Evolutionary conservation across 2,888 invertebrate genomes (phyloP), one percentile per base, ranked within the genome.

Genomic region (Apeira syringaria): DNA sequence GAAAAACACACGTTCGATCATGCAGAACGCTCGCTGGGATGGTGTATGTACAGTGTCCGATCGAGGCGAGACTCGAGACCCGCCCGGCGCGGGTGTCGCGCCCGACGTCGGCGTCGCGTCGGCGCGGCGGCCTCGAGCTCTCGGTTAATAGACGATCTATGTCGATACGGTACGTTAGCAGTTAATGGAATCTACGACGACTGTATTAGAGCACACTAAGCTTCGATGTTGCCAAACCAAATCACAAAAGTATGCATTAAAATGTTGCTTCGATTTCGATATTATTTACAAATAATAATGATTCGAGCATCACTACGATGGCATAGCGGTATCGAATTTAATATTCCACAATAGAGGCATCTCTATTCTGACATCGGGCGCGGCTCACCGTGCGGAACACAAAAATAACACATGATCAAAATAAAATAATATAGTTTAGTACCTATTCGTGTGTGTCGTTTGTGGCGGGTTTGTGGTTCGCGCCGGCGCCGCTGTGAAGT

Each of bases 391-490:
- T 81, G 86, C 91, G 90, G 74, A 91, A 80, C 87, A 90, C 86
- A 88, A 82, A 82, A 72, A 87, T 81, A 87, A 80, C 83, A 86
- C 49, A 56, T 75, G 76, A 84, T 63, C 42, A 49, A 53, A 53
- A 53, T 50, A 56, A 82, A 82, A 85, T 77, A 87, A 81, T 80
- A 81, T 80, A 78, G 77, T 82, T 80, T 75, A 81, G 88, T 91
- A 90, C 90, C 90, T 90, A 90, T 89, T 90, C 80, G 74, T 90
- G 88, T 74, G 90, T 86, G 87, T 76, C 83, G 88, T 87, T 86
- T 84, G 87, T 80, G 81, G 88, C 81, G 76, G 90, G 77, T 80
- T 84, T 87, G 86, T 87, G 85, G 86, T 83, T 86, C 82, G 83
- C 88, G 84, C 87, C 83, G 88, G 88, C 80, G 90, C 88, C 89